phyloP scores from a whole-genome alignment of 2,113 vertebrate genomes.

The Uria aalge region DNA sequence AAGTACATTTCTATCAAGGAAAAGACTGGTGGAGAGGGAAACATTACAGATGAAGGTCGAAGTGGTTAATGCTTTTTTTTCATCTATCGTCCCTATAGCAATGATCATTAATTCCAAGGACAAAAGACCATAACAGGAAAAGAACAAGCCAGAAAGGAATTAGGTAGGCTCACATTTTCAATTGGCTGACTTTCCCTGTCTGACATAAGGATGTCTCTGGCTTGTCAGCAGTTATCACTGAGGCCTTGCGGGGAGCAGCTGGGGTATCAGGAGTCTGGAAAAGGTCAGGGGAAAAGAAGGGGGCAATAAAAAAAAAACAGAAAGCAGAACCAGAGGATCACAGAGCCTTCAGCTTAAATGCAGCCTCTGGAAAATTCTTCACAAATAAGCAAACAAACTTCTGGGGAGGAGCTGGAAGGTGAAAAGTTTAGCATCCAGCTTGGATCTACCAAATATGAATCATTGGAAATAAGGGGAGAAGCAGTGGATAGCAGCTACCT shows the following conservation, averaged over 20 bases:
- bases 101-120: constrained; percentile 40
- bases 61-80: not conserved
- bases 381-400: not conserved
- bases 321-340: not conserved
- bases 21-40: not conserved
- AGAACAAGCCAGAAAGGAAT: not conserved
- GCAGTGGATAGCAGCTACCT: not conserved
- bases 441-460: not conserved
- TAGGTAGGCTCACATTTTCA: not conserved
- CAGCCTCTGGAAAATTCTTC: not conserved
- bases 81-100: not conserved
- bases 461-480: not conserved
- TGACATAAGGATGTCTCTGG: not conserved
- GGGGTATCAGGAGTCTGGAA: not conserved
- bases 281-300: not conserved
- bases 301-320: not conserved
- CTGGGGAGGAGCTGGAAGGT: not conserved
- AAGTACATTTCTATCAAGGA: not conserved
- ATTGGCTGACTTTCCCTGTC: not conserved
- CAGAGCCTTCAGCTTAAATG: not conserved
- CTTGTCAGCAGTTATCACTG: not conserved
- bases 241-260: not conserved
- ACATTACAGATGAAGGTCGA: not conserved
- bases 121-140: not conserved
- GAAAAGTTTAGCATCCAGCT: not conserved